These are phyloP conservation scores for Pantherophis vulpinus DNA, from an alignment of 2,797 vertebrate species.

Conservation along the genomic window DNA sequence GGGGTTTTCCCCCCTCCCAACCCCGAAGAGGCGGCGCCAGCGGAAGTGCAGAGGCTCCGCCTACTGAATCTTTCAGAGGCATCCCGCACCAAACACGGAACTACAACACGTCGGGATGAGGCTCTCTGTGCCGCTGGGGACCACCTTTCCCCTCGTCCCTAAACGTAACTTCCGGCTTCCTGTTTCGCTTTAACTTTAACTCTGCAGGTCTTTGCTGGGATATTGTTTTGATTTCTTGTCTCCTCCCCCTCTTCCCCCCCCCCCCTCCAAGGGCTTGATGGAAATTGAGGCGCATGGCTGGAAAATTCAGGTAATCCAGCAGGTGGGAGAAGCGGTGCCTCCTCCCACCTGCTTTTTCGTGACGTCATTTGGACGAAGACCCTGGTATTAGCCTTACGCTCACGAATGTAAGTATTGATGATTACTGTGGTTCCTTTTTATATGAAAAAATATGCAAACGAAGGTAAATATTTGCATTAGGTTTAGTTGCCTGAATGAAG, in stretches of 20 bases:
- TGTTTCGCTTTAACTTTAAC: not conserved
- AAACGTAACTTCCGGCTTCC: not conserved
- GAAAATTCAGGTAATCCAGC: not conserved
- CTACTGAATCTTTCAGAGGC: not conserved
- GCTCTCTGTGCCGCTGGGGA: not conserved
- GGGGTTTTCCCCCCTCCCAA: too few species aligned
- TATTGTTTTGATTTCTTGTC: too few species aligned
- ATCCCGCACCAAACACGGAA: not conserved
- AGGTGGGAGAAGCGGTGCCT: not conserved
- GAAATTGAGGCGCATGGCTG: not conserved
- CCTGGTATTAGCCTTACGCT: not conserved
- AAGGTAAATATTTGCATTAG: not conserved
- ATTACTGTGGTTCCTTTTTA: not conserved
- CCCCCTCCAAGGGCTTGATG: too few species aligned
- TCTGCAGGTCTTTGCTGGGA: too few species aligned
- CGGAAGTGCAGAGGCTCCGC: not conserved
- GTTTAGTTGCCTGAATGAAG: not conserved
- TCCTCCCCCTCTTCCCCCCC: fast-evolving
- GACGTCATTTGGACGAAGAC: too few species aligned
- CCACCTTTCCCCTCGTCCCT: fast-evolving
- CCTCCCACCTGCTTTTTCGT: not conserved
- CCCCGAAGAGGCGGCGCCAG: fast-evolving
- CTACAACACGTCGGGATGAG: not conserved
- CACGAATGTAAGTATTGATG: not conserved
- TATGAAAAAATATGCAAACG: not conserved